Conservation (phyloP, 2,113 vertebrate genomes). For the Anhinga rufa region DNA sequence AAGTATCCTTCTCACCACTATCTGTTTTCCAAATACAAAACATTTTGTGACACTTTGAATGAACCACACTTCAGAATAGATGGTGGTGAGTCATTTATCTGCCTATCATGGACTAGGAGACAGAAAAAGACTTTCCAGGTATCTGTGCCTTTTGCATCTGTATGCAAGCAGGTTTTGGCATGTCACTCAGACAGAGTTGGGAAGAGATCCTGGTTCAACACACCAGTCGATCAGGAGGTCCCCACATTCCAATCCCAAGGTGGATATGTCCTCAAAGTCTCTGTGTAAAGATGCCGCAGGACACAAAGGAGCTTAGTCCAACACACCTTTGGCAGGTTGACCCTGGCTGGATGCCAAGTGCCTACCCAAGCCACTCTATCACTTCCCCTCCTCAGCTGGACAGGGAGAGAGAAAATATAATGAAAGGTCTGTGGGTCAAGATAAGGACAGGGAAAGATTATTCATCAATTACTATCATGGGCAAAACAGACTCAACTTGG, state of each 20-base stretch:
- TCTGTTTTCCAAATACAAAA: neutral
- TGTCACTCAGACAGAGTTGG: fast-evolving
- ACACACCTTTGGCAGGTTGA: too few species aligned
- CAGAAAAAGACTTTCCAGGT: fast-evolving
- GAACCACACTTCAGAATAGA: neutral
- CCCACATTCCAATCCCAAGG: neutral
- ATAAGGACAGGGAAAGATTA: too few species aligned
- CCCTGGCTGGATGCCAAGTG: too few species aligned
- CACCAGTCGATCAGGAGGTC: neutral
- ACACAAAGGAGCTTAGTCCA: neutral
- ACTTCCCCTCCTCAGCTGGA: too few species aligned
- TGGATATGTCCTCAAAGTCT: neutral
- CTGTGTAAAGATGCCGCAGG: neutral
- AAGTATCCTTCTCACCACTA: neutral
- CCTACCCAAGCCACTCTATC: too few species aligned
- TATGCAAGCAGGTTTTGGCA: neutral
- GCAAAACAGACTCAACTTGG: too few species aligned
- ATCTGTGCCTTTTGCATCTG: neutral
- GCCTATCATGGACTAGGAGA: neutral
- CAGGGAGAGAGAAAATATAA: too few species aligned
- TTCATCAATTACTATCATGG: too few species aligned
- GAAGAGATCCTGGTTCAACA: neutral
- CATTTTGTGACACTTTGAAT: neutral
- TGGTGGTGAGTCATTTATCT: neutral
- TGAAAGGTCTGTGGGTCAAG: too few species aligned